Percentiles rank a stretch among this genome's conserved stretches.
phyloP scores from a whole-genome alignment of 2,888 invertebrate species.

The Plusia festucae region DNA sequence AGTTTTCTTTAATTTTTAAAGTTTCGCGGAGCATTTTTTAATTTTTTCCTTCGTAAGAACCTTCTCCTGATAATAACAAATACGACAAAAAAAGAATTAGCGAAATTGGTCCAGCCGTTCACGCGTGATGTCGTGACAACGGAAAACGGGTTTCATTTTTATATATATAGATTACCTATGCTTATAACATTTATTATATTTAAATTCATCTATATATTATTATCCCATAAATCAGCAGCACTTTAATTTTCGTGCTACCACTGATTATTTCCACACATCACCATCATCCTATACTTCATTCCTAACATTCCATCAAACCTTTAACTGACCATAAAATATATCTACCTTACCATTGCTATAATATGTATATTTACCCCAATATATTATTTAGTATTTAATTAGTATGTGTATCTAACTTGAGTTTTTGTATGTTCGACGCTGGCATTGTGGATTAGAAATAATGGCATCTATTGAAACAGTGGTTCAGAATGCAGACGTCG shows the following conservation, averaged over 20 bases:
- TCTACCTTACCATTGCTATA: slow-evolving; percentile 41
- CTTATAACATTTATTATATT: slow-evolving; percentile 8
- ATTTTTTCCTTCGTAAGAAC: too few relatives aligned
- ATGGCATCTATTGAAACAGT: slow-evolving; percentile 96
- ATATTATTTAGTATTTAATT: slow-evolving; percentile 51
- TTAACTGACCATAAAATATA: slow-evolving; percentile 32
- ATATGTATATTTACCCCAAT: slow-evolving; percentile 40
- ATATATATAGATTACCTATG: too few relatives aligned
- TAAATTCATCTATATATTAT: too few relatives aligned
- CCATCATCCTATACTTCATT: background rate
- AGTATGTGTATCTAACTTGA: slow-evolving; percentile 74
- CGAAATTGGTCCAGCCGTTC: too few relatives aligned
- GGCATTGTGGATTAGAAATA: slow-evolving; percentile 90
- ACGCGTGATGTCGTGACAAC: too few relatives aligned
- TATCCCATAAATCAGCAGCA: background rate
- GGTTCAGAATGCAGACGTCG: slow-evolving; percentile 92
- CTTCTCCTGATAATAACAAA: too few relatives aligned
- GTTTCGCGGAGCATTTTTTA: too few relatives aligned
- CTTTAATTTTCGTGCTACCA: background rate
- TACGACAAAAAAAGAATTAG: too few relatives aligned
- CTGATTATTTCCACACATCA: background rate
- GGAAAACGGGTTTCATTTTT: too few relatives aligned
- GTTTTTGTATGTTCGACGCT: slow-evolving; percentile 85
- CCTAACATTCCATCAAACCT: slow-evolving; percentile 10
- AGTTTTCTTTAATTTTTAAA: too few relatives aligned